Base-by-base conservation (phyloP, 2,113 vertebrate species). In the Chaetops frenatus region DNA sequence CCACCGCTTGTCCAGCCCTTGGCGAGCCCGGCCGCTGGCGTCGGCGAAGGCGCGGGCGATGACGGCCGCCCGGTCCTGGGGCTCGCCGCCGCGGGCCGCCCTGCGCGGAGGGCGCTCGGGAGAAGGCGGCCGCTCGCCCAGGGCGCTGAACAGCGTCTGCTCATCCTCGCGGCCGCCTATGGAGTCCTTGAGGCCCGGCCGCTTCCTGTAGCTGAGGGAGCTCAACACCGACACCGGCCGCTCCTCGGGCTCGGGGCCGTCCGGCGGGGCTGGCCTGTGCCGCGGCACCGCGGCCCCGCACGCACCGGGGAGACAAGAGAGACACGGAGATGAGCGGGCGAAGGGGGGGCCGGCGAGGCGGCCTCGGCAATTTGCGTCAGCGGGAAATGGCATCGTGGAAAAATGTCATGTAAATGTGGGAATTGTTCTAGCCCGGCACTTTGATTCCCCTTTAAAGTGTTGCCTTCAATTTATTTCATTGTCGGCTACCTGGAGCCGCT, bases 161-260 rank as follows among this genome's bases (percentile, higher is more conserved):
- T 99, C 97, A 0, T 98, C 99, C 67, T 98, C 98, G 11, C 97
- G 97, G 65, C 98, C 98, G 22, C 98, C 97, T 42, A 99, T 99
- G 67, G 98, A 99, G 73, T 99, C 98, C 95, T 99, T 99, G 27
- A 98, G 93, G 88, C 98, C 97, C 35, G 98, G 97, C 35, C 98
- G 98, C 95, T 99, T 99, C 94, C 99, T 98, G 96, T 99, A 99
- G 98, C 99, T 99, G 77, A 99, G 98, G 21, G 98, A 99, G 96
- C 99, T 99, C 98, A 99, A 98, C 40, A 97, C 98, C 1, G 99
- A 99, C 87, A 97, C 89, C 0, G 99, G 98, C 81, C 99, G 97
- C 60, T 98, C 97, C 72, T 99, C 98, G 42, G 89, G 82, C 79
- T 98, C 98, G 77, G 98, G 98, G 93, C 97, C 97, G 53, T 98